These are phyloP conservation scores for Isichthys henryi DNA, from an alignment of 2,113 vertebrate species.

Conservation along the genomic window DNA sequence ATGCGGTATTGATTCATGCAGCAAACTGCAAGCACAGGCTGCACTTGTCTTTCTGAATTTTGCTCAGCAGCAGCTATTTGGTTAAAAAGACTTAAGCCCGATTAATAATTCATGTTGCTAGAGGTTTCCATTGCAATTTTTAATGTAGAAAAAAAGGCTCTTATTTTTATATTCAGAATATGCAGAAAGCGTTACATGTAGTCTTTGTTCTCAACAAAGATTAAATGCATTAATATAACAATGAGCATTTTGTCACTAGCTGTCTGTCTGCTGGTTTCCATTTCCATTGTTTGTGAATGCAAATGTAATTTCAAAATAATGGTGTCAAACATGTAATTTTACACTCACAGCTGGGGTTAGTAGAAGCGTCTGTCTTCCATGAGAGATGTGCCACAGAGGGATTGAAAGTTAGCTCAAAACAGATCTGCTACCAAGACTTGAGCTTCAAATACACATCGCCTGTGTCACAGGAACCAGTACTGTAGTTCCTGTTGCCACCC, in stretches of 20 bases:
- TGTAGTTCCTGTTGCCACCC: neutral
- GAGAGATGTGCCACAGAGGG: neutral
- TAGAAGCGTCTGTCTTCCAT: neutral
- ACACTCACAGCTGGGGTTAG: neutral
- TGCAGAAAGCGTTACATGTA: neutral
- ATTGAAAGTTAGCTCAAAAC: neutral
- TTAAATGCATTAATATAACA: neutral
- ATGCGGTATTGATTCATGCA: neutral
- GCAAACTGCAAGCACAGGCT: neutral
- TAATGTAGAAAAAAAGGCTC: neutral
- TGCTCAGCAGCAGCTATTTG: neutral
- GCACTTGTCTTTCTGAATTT: neutral
- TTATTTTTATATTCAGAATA: neutral
- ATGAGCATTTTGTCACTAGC: neutral
- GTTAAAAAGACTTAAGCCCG: neutral
- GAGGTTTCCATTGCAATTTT: neutral
- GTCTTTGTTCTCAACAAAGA: neutral
- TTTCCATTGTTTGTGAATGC: neutral
- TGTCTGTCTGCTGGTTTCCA: neutral
- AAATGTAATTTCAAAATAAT: neutral
- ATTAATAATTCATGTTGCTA: conserved; percentile 7
- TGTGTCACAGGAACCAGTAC: neutral
- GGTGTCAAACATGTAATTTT: conserved; percentile 17
- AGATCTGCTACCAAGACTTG: neutral
- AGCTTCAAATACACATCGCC: neutral